Percentiles rank a stretch among this genome's conserved stretches.
phyloP scores from a whole-genome alignment of 2,888 invertebrate genomes.

The Empis stercorea region DNA sequence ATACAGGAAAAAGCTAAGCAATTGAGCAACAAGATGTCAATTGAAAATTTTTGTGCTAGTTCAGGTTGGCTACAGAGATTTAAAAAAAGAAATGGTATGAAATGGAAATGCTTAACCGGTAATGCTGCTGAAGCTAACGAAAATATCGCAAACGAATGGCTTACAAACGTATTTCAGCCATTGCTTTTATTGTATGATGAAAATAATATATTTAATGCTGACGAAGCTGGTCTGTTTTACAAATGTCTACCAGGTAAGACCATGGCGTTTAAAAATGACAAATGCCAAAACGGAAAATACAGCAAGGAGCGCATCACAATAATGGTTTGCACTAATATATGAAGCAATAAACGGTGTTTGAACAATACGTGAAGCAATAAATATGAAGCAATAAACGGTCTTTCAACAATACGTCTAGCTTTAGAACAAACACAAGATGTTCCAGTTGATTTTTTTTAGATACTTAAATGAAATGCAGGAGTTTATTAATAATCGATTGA shows the following conservation, averaged over 20 bases:
- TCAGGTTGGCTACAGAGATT: conserved; percentile 14
- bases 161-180: conserved; percentile 15
- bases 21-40: neutral
- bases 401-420: too few relatives aligned
- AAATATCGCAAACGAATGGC: conserved; percentile 7
- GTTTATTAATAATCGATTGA: too few relatives aligned
- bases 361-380: too few relatives aligned
- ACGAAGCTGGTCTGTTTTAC: conserved; percentile 22
- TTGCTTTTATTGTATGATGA: conserved; percentile 19
- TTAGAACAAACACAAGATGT: too few relatives aligned
- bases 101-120: neutral
- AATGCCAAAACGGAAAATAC: conserved; percentile 20
- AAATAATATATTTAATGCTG: neutral
- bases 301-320: conserved; percentile 23
- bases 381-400: too few relatives aligned
- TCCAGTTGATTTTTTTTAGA: too few relatives aligned
- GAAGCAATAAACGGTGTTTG: too few relatives aligned
- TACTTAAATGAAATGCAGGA: too few relatives aligned
- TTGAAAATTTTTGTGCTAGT: conserved; percentile 11
- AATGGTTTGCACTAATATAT: conserved; percentile 21
- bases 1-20: neutral
- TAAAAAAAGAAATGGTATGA: conserved; percentile 8
- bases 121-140: neutral
- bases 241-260: conserved; percentile 20
- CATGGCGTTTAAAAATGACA: conserved; percentile 21